These are phyloP conservation scores for Acanthococcus lagerstroemiae DNA, from an alignment of 2,888 invertebrate species.

Conservation along the genomic window DNA sequence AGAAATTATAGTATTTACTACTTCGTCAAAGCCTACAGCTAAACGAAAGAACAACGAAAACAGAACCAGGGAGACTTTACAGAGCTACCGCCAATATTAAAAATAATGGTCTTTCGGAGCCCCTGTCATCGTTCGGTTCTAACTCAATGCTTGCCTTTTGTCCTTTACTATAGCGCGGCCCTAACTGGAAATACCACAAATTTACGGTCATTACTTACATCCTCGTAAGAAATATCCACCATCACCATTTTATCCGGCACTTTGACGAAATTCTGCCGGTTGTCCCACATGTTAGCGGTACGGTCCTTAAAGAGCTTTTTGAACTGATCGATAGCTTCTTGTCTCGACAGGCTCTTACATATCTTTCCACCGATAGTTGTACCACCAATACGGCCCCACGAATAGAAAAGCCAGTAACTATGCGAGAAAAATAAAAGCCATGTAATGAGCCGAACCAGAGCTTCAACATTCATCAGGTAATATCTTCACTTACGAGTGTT, in stretches of 20 bases:
- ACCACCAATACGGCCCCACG: constrained; percentile 97
- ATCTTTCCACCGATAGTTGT: constrained; percentile 78
- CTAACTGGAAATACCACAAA: background rate
- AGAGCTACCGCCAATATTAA: no score
- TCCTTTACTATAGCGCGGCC: no score
- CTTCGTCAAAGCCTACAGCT: no score
- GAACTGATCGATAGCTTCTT: constrained; percentile 56
- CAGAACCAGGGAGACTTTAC: no score
- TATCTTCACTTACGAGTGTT: constrained; percentile 45
- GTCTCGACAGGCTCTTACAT: constrained; percentile 44
- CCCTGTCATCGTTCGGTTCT: no score
- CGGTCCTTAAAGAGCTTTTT: constrained; percentile 50
- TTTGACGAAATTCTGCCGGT: constrained; percentile 45
- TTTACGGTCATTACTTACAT: constrained; percentile 39
- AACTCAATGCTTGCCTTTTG: no score
- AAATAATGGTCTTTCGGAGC: no score
- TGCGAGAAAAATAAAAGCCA: constrained; percentile 11
- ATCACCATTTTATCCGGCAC: constrained; percentile 68
- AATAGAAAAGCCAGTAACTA: constrained; percentile 70
- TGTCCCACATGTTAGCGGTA: constrained; percentile 69
- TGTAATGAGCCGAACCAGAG: background rate
- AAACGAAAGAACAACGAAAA: no score
- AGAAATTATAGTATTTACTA: no score
- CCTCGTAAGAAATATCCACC: constrained; percentile 83
- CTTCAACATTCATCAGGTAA: background rate